Evolutionary conservation across 2,888 invertebrate genomes (phyloP), one percentile per base, ranked within the genome.

Genomic region (Drosophila limbata): DNA sequence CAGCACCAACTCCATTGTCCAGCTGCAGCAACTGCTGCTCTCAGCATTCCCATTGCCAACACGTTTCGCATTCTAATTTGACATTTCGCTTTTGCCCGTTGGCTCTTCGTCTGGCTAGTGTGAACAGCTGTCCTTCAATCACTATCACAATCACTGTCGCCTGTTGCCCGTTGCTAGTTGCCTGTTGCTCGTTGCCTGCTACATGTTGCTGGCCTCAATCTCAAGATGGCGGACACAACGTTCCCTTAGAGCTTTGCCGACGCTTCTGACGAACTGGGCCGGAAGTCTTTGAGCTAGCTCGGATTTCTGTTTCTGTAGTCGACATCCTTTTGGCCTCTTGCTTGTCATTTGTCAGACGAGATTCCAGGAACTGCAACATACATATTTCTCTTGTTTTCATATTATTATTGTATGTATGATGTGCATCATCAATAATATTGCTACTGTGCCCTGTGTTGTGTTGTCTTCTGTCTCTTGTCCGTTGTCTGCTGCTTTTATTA

Each of bases 1-100:
- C 68, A 74, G 59, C 74, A 57, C 37, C 48, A 79, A 59, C 74
- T 72, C 81, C 84, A 84, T 83, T 83, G 83, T 88, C 83, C 87
- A 79, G 65, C 48, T 71, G 72, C 68, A 56, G 19, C 53, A 51
- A 33, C 13, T 31, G 9, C 56, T 31, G 42, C 35, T 28, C 21
- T 42, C 70, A 64, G 56, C 76, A 76, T 85, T 71, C 76, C 74
- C 84, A 81, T 74, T 79, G 81, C 73, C 78, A 84, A 90, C 90
- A 90, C 85, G 81, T 90, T 87, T 90, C 90, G 90, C 90, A 90
- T 90, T 91, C 91, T 90, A 90, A 90, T 90, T 91, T 90, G 90
- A 91, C 90, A 84, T 90, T 88, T 66, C 62, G 70, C 53, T 53
- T 53, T 67, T 74, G 68, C 56, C 56, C 53, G 70, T 74, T 60